These are phyloP conservation scores for Eufriesea mexicana DNA, from an alignment of 1,140 invertebrate genomes.

Conservation along the genomic window DNA sequence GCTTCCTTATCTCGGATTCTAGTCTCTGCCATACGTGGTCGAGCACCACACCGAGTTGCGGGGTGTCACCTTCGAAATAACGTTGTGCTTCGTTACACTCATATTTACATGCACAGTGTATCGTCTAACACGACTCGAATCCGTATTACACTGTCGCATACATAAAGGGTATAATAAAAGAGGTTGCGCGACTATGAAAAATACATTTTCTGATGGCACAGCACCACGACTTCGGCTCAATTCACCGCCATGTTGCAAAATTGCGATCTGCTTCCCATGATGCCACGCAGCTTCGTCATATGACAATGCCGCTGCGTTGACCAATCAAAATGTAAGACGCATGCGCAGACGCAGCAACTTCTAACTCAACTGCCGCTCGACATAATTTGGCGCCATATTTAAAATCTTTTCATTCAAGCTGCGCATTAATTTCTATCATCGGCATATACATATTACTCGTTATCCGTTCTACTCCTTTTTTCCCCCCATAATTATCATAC, in stretches of 20 bases:
- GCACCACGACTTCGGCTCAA: conserved; percentile 75
- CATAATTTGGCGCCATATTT: conserved; percentile 43
- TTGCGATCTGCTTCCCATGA: conserved; percentile 74
- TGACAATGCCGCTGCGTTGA: conserved; percentile 70
- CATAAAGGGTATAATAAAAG: conserved; percentile 47
- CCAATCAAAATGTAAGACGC: conserved; percentile 62
- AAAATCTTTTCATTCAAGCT: conserved; percentile 10
- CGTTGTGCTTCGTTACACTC: conserved; percentile 65
- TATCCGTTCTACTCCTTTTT: neutral
- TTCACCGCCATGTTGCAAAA: conserved; percentile 79
- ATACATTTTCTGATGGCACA: conserved; percentile 75
- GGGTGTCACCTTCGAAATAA: conserved; percentile 76
- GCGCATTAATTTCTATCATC: neutral
- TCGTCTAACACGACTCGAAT: conserved; percentile 44
- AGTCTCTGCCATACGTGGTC: conserved; percentile 77
- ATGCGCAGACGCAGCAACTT: conserved; percentile 8
- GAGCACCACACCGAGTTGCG: conserved; percentile 67
- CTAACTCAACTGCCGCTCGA: conserved; percentile 18
- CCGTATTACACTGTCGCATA: conserved; percentile 59
- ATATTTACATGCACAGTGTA: conserved; percentile 71
- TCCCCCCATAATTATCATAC: rapidly evolving
- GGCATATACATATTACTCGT: neutral
- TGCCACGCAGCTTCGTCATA: conserved; percentile 76
- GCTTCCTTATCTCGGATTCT: conserved; percentile 70
- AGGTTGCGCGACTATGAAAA: conserved; percentile 67